phyloP scores from a whole-genome alignment of 1,140 invertebrate genomes.

The Drosophila nasuta region DNA sequence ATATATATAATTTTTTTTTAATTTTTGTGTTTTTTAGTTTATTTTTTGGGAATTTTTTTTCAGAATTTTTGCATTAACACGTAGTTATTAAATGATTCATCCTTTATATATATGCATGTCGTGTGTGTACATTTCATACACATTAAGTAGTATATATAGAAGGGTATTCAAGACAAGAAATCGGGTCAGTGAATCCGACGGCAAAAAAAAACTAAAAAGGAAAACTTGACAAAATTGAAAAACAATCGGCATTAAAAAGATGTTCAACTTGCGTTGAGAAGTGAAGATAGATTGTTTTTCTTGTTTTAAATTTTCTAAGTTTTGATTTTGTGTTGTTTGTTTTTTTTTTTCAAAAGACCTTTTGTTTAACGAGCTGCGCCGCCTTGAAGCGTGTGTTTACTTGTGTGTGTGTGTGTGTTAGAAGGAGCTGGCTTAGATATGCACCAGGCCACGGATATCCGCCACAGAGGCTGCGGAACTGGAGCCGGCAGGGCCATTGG shows the following conservation, averaged over 20 bases:
- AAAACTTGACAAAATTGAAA: constrained; percentile 30
- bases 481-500: constrained; percentile 44
- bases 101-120: constrained; percentile 27
- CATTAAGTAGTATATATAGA: constrained; percentile 47
- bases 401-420: constrained; percentile 1
- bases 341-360: constrained; percentile 30
- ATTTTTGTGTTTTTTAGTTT: constrained; percentile 47
- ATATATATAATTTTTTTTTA: constrained; percentile 38
- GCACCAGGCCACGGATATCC: constrained; percentile 80
- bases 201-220: constrained; percentile 23
- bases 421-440: constrained; percentile 59
- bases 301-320: not conserved
- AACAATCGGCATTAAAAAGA: constrained; percentile 35
- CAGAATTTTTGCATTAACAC: constrained; percentile 55
- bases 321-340: constrained; percentile 11
- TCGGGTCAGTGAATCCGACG: constrained; percentile 20
- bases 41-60: constrained; percentile 41
- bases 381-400: constrained; percentile 10
- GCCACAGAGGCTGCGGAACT: constrained; percentile 42
- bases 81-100: constrained; percentile 50
- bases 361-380: constrained; percentile 28
- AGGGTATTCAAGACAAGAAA: constrained; percentile 51
- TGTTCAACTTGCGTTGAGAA: constrained; percentile 52
- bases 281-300: constrained; percentile 33
- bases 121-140: constrained; percentile 39